These are phyloP conservation scores for Pseudorectes ferrugineus DNA, from an alignment of 2,113 vertebrate genomes.

Conservation along the genomic window DNA sequence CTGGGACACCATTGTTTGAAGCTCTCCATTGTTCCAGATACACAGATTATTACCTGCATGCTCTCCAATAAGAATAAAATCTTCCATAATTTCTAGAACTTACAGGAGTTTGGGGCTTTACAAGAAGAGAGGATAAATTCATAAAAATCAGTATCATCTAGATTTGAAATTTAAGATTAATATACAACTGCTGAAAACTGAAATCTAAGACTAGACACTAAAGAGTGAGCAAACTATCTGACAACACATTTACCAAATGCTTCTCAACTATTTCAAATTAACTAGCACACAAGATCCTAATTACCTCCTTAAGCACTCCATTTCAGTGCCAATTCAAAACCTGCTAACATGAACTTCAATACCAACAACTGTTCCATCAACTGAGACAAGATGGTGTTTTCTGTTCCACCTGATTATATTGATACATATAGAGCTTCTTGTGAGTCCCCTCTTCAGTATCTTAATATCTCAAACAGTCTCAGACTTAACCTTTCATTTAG, in stretches of 20 bases:
- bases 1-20: not conserved
- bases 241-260: not conserved
- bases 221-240: not conserved
- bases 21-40: not conserved
- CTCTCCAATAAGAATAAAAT: not conserved
- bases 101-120: not conserved
- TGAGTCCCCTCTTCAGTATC: not conserved
- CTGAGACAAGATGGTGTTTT: not conserved
- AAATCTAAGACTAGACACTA: not conserved
- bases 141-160: not conserved
- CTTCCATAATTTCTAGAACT: not conserved
- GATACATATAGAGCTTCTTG: not conserved
- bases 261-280: not conserved
- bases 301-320: not conserved
- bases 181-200: not conserved
- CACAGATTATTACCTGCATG: not conserved
- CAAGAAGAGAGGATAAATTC: not conserved
- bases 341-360: not conserved
- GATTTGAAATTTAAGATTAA: not conserved
- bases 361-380: not conserved
- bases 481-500: not conserved
- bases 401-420: not conserved
- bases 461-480: not conserved
- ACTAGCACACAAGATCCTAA: rapidly evolving
- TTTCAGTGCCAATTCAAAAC: not conserved